Conservation (phyloP, 2,113 vertebrate species). For the Dicerorhinus sumatrensis region DNA sequence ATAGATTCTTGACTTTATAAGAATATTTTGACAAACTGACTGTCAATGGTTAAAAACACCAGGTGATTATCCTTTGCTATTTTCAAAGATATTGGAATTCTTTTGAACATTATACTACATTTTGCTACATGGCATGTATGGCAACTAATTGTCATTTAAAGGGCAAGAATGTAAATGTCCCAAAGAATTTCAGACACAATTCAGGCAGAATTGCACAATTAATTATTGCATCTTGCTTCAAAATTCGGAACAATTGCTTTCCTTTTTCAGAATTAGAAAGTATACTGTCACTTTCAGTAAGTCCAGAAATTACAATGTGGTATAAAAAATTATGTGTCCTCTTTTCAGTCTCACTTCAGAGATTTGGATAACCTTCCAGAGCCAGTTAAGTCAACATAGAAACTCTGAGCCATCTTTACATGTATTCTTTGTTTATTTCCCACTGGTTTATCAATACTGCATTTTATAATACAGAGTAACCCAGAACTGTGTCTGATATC, state of each 20-base stretch:
- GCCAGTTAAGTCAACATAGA: not conserved
- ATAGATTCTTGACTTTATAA: not conserved
- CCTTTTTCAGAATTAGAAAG: not conserved
- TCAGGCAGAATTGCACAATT: not conserved
- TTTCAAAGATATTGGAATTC: not conserved
- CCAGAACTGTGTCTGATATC: not conserved
- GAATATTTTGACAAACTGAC: not conserved
- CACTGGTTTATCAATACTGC: not conserved
- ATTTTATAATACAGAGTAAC: not conserved
- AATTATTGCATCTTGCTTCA: not conserved
- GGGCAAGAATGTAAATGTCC: not conserved
- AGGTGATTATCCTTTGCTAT: not conserved
- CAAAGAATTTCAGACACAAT: constrained; percentile 1
- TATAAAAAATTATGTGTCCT: not conserved
- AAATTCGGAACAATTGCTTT: not conserved
- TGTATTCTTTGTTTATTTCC: not conserved
- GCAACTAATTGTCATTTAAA: not conserved
- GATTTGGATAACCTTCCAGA: not conserved
- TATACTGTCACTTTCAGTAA: not conserved
- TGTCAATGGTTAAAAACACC: not conserved
- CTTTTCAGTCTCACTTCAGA: not conserved
- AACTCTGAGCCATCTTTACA: not conserved
- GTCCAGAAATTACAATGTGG: not conserved
- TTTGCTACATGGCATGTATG: not conserved
- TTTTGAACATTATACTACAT: not conserved